Percentiles rank a stretch among this genome's conserved stretches.
These are phyloP conservation scores for Esox niger DNA, from an alignment of 2,113 vertebrate genomes.

Conservation along the genomic window DNA sequence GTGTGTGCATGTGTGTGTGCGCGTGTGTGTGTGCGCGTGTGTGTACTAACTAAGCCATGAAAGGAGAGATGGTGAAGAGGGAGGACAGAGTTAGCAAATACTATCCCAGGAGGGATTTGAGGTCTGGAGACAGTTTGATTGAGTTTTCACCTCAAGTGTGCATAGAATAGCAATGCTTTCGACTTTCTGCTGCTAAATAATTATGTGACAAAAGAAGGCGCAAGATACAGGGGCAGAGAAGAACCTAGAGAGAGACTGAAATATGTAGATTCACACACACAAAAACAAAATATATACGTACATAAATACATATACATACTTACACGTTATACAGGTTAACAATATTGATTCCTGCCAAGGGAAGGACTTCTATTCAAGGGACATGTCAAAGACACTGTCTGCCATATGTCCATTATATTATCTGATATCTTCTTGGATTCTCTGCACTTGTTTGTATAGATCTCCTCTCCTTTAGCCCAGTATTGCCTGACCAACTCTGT, in stretches of 20 bases:
- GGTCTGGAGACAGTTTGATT: background rate
- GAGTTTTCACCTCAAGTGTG: constrained; percentile 13
- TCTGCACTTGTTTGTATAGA: too few species aligned
- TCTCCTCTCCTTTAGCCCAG: background rate
- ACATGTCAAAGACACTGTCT: background rate
- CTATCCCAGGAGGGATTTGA: background rate
- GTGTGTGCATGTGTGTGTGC: constrained; percentile 21
- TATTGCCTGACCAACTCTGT: background rate
- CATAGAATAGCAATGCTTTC: constrained; percentile 3
- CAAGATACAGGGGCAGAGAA: background rate
- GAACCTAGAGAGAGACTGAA: background rate
- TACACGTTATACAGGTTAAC: too few species aligned
- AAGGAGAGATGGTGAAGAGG: background rate
- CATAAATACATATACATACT: too few species aligned
- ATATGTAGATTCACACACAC: too few species aligned
- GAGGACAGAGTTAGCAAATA: background rate
- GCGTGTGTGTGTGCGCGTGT: constrained; percentile 7
- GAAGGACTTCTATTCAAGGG: background rate
- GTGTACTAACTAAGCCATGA: too few species aligned
- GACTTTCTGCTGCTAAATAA: background rate
- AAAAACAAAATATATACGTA: too few species aligned
- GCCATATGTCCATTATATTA: too few species aligned
- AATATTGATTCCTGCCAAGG: too few species aligned
- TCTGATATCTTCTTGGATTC: too few species aligned
- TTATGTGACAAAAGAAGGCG: too few species aligned